phyloP scores from a whole-genome alignment of 2,113 vertebrate species.

The Leiothrix lutea region DNA sequence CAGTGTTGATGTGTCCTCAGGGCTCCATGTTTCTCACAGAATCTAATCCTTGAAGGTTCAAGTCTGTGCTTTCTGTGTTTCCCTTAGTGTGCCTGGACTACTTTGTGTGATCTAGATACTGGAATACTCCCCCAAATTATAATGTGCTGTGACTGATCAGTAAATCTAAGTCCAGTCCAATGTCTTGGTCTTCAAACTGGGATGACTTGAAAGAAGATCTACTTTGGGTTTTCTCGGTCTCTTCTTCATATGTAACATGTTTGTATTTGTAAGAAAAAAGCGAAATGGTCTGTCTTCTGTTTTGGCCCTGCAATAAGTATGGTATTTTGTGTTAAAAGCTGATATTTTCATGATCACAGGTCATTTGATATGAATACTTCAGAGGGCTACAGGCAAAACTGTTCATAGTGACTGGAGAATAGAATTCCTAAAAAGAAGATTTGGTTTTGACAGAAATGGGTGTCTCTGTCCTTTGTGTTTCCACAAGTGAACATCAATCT shows the following conservation, averaged over 20 bases:
- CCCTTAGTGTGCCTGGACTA: not conserved
- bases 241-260: not conserved
- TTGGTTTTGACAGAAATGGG: not conserved
- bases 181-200: not conserved
- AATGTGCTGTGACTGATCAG: not conserved
- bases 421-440: not conserved
- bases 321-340: not conserved
- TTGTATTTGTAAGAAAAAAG: not conserved
- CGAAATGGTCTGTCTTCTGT: not conserved
- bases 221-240: not conserved
- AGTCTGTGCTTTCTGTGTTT: not conserved
- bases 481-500: not conserved
- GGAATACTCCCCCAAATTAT: not conserved
- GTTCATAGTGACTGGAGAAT: not conserved
- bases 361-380: not conserved
- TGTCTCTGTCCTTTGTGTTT: not conserved
- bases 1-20: not conserved
- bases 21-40: not conserved
- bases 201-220: not conserved
- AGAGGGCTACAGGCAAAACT: not conserved
- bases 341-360: not conserved
- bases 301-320: not conserved
- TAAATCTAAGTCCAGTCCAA: not conserved
- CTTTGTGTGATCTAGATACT: not conserved
- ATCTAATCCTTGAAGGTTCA: not conserved